Evolutionary conservation across 1,140 invertebrate species (phyloP).

Genomic region (Micrasema minimum): DNA sequence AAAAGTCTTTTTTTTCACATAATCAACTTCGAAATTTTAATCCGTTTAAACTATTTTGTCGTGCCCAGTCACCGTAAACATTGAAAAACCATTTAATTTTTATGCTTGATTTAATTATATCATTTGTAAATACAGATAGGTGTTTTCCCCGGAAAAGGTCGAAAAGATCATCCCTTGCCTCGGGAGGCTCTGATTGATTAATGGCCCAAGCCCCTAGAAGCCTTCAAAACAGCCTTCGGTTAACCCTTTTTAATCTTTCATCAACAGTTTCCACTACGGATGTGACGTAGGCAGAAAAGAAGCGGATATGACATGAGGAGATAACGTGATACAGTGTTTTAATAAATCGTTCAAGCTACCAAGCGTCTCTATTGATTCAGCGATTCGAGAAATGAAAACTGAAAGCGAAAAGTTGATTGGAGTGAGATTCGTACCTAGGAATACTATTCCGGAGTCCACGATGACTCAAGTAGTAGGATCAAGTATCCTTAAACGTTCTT

Average conservation of each 20-base stretch:
- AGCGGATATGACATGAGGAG: slow-evolving; percentile 48
- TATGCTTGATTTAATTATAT: too few relatives aligned
- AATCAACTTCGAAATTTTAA: too few relatives aligned
- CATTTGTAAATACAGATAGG: neutral
- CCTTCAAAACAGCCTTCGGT: slow-evolving; percentile 15
- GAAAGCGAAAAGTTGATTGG: slow-evolving; percentile 17
- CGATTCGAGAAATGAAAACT: slow-evolving; percentile 21
- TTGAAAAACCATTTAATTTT: too few relatives aligned
- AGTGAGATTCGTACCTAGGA: too few relatives aligned
- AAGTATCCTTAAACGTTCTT: too few relatives aligned
- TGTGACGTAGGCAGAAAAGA: slow-evolving; percentile 24
- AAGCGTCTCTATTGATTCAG: slow-evolving; percentile 38
- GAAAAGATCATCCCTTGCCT: slow-evolving; percentile 11
- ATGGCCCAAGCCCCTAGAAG: slow-evolving; percentile 31
- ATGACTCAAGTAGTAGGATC: too few relatives aligned
- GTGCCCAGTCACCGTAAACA: too few relatives aligned
- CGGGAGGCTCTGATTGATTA: slow-evolving; percentile 39
- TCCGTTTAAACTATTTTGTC: too few relatives aligned
- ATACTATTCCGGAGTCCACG: too few relatives aligned
- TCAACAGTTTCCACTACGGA: slow-evolving; percentile 43
- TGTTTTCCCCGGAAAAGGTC: slow-evolving; percentile 11
- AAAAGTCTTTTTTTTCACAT: too few relatives aligned
- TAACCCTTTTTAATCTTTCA: slow-evolving; percentile 41
- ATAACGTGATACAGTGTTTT: slow-evolving; percentile 50
- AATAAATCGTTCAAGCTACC: slow-evolving; percentile 51